A percentile compares a stretch with the other conserved stretches of the same genome.
Conservation (phyloP, 2,888 invertebrate species). For the Tolmerus cingulatus region DNA sequence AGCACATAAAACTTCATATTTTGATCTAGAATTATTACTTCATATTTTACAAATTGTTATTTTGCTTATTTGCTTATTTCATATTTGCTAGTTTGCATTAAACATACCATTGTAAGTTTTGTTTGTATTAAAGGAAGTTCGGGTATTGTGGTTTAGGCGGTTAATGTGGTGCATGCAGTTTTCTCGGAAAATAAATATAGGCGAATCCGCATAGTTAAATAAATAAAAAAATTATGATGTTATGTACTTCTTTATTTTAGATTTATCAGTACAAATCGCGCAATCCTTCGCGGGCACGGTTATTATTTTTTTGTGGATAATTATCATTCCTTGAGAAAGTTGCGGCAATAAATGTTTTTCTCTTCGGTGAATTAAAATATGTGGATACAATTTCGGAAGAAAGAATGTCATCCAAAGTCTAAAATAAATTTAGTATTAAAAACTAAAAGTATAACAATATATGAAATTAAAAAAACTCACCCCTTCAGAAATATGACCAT, state of each 20-base stretch:
- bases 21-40: too few species aligned
- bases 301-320: not conserved
- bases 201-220: not conserved
- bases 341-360: conserved; percentile 42
- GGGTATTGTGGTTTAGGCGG: too few species aligned
- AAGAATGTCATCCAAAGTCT: conserved; percentile 48
- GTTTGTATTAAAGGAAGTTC: too few species aligned
- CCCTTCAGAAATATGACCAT: conserved; percentile 47
- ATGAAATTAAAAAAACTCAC: not conserved
- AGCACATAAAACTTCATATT: too few species aligned
- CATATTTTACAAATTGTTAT: too few species aligned
- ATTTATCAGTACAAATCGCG: conserved; percentile 44
- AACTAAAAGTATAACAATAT: not conserved
- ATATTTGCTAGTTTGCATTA: too few species aligned
- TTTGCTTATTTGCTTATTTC: too few species aligned
- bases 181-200: too few species aligned
- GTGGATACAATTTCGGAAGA: conserved; percentile 47
- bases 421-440: not conserved
- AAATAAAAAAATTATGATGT: not conserved
- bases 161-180: too few species aligned
- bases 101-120: too few species aligned
- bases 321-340: conserved; percentile 39
- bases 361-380: conserved; percentile 16
- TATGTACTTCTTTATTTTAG: not conserved
- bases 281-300: conserved; percentile 37